Base-by-base conservation (phyloP, 2,888 invertebrate species). In the Diadegma fenestrale region DNA sequence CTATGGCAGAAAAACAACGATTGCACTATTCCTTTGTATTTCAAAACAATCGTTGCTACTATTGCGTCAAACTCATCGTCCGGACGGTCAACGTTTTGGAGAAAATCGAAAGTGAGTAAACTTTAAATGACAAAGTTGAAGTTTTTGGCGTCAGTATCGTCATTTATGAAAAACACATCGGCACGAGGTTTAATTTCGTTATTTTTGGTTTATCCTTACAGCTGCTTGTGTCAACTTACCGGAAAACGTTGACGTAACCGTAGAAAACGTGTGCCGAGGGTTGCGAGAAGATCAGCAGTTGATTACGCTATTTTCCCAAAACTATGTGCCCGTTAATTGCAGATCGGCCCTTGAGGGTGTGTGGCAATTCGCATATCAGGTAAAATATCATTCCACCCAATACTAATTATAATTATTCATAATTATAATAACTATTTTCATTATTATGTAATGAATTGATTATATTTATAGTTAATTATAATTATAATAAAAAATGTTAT, bases 311-410 rank as follows among this genome's bases (percentile, higher is more conserved):
- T 98, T 98, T 92, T 97, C 98, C 61, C 98, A 98, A 91, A 98
- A 98, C 94, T 97, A 97, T 94, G 96, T 97, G 0, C 98, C 98
- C 51, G 96, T 98, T 1, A 98, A 98, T 94, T 99, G 98, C 91
- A 95, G 98, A 84, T 98, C 98, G 3, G 98, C 98, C 7, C 94
- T 99, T 54, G 98, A 99, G 95, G 98, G 98, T 80, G 98, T 98
- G n/a, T 99, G 98, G 98, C 98, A 98, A 90, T 99, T 99, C 95
- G 97, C 97, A 1, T 98, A 98, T 93, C 97, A 97, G 94, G 95
- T 95, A 90, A 84, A 10, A 30, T 51, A 33, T 33, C 33, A 33
- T 51, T n/a, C 2, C n/a, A 1, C 5, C 17, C 64, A 1, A 0
- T n/a, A 10, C n/a, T n/a, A 37, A n/a, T 17, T 5, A 51, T 51